Percentiles rank a stretch among this genome's conserved stretches.
Conservation (phyloP, 2,888 invertebrate species). For the Saturnia pavonia region DNA sequence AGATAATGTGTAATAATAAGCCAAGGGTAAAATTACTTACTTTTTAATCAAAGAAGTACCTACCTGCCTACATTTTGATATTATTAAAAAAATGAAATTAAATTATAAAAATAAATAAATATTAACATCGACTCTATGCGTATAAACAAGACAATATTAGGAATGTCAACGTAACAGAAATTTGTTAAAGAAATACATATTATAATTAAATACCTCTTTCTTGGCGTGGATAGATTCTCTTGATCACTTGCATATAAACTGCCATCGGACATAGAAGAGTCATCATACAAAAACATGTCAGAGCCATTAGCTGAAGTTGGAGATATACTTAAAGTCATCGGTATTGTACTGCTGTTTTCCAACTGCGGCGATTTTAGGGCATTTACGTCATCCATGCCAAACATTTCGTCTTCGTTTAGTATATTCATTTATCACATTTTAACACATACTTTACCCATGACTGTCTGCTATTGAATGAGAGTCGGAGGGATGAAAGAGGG, state of each 20-base stretch:
- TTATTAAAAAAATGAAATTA: no score
- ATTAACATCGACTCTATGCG: no score
- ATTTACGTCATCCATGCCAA: constrained; percentile 54
- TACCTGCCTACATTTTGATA: no score
- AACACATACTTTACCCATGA: constrained; percentile 24
- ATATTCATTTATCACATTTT: constrained; percentile 21
- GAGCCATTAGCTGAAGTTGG: constrained; percentile 82
- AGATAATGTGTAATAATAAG: no score
- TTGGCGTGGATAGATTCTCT: constrained; percentile 86
- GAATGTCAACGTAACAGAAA: no score
- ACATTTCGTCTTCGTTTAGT: constrained; percentile 29
- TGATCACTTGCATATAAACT: constrained; percentile 91
- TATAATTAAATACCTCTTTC: constrained; percentile 81
- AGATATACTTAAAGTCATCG: constrained; percentile 47
- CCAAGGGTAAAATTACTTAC: no score
- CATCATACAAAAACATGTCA: constrained; percentile 87
- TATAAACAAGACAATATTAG: no score
- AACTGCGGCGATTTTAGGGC: constrained; percentile 42
- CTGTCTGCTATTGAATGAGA: constrained; percentile 19
- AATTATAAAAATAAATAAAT: no score
- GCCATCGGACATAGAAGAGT: constrained; percentile 82
- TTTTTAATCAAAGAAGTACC: no score
- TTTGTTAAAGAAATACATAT: no score
- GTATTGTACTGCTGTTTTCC: constrained; percentile 40
- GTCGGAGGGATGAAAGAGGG: constrained; percentile 19